phyloP scores from a whole-genome alignment of 2,113 vertebrate genomes.

The Bufo gargarizans region DNA sequence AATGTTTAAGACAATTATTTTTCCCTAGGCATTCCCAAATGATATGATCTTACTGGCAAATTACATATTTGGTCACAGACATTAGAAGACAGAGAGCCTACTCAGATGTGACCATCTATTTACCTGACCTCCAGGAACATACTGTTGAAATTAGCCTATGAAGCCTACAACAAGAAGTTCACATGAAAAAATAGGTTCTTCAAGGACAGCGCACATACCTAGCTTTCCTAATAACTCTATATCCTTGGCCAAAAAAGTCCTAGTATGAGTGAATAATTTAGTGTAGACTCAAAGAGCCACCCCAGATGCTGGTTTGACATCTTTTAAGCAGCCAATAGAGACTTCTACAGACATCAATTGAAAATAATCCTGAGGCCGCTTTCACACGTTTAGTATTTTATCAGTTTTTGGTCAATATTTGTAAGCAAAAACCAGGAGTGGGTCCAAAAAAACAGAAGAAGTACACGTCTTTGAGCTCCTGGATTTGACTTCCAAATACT shows the following conservation, averaged over 20 bases:
- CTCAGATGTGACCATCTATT: neutral
- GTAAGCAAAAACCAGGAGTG: too few species aligned
- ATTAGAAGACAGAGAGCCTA: neutral
- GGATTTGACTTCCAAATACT: too few species aligned
- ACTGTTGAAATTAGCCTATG: neutral
- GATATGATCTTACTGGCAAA: neutral
- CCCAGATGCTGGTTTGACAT: neutral
- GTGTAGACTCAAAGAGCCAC: neutral
- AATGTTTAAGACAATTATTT: neutral
- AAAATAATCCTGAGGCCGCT: too few species aligned
- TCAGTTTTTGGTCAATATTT: too few species aligned
- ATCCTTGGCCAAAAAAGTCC: too few species aligned
- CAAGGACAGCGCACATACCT: too few species aligned
- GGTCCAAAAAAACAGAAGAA: too few species aligned
- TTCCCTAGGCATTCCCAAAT: neutral
- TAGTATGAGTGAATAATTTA: too few species aligned
- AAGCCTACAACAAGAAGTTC: neutral
- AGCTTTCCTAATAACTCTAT: neutral
- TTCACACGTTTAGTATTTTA: too few species aligned
- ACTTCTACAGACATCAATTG: neutral
- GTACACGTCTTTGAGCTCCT: too few species aligned
- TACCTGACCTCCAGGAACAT: neutral
- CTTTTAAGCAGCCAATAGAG: neutral
- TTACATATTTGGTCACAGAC: neutral
- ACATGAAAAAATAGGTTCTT: neutral